Percentiles rank a stretch among this genome's conserved stretches.
Conservation (phyloP, 2,113 vertebrate genomes). For the Glareola pratincola region DNA sequence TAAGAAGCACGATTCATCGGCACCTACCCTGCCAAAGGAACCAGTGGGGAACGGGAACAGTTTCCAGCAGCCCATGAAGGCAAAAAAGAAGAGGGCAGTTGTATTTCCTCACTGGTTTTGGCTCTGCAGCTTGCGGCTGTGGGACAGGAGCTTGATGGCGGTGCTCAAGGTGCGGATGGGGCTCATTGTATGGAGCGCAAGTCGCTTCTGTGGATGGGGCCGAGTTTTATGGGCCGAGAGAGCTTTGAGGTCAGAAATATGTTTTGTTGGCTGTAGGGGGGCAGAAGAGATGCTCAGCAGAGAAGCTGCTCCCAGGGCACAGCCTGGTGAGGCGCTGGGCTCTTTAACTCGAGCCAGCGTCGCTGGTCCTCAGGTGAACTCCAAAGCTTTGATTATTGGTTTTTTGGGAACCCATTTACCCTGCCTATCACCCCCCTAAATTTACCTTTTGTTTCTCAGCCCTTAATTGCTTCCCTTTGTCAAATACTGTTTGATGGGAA, state of each 20-base stretch:
- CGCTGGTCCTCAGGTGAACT: not conserved
- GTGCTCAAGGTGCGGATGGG: rapidly evolving
- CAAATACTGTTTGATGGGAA: constrained; percentile 16
- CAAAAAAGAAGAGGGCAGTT: not conserved
- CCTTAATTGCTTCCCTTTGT: constrained; percentile 11
- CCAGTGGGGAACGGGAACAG: not conserved
- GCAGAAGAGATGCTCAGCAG: not conserved
- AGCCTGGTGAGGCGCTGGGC: not conserved
- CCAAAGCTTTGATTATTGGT: not conserved
- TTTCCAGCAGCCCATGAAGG: not conserved
- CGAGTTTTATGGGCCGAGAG: not conserved
- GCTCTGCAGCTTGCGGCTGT: not conserved
- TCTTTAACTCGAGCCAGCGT: not conserved
- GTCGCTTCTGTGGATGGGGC: not conserved
- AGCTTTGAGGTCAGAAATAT: not conserved
- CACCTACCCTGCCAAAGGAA: not conserved
- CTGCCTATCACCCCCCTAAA: not conserved
- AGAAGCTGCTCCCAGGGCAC: not conserved
- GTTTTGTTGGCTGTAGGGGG: not conserved
- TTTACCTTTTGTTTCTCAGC: not conserved
- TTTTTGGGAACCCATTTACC: constrained; percentile 5
- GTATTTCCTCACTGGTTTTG: not conserved
- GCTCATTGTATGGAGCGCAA: not conserved
- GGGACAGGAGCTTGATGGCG: not conserved
- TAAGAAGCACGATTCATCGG: not conserved